Conservation (phyloP, 1,140 invertebrate species). For the Megalopta genalis region DNA sequence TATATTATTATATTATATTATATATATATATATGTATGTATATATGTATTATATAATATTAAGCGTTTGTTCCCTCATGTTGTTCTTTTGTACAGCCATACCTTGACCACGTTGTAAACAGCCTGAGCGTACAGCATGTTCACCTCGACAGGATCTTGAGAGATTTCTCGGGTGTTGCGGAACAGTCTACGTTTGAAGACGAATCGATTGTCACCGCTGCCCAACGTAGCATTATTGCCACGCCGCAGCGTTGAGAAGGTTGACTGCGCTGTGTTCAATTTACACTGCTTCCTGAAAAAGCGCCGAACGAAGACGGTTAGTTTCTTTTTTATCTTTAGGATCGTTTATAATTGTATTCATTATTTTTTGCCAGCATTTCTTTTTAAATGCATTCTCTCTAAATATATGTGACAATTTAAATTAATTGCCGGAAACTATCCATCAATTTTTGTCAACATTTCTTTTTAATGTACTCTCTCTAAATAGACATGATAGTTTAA, state of each 20-base stretch:
- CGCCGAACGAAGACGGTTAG: background rate
- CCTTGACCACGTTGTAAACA: constrained; percentile 96
- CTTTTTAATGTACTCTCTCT: too few species aligned
- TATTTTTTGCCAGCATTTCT: too few species aligned
- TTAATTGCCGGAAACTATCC: too few species aligned
- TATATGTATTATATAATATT: too few species aligned
- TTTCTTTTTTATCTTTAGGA: too few species aligned
- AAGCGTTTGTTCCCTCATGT: background rate
- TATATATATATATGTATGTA: too few species aligned
- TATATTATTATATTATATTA: too few species aligned
- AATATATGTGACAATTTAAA: too few species aligned
- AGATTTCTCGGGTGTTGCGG: constrained; percentile 91
- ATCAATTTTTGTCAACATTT: too few species aligned
- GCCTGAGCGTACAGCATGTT: constrained; percentile 97
- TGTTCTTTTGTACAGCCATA: constrained; percentile 70
- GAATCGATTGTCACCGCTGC: constrained; percentile 94
- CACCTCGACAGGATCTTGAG: constrained; percentile 97
- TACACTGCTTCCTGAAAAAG: constrained; percentile 83
- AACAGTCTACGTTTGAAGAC: constrained; percentile 96
- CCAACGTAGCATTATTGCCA: constrained; percentile 82
- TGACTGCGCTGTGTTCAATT: constrained; percentile 80
- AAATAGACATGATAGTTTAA: too few species aligned
- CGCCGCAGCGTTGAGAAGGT: constrained; percentile 82
- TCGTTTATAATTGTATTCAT: too few species aligned
- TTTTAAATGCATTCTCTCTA: too few species aligned